phyloP scores from a whole-genome alignment of 2,888 invertebrate genomes.

The Nasonia oneida region DNA sequence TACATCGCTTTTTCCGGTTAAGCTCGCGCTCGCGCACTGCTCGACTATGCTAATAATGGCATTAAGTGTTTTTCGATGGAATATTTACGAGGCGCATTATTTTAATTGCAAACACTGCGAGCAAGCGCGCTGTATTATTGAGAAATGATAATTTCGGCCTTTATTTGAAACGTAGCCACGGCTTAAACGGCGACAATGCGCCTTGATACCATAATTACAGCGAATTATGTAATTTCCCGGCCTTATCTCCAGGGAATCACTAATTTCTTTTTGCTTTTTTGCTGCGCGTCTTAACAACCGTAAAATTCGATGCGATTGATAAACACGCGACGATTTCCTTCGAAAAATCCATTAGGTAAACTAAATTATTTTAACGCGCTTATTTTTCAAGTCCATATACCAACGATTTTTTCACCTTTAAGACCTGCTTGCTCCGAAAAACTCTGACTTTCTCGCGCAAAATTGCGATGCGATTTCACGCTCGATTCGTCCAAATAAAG shows the following conservation, averaged over 20 bases:
- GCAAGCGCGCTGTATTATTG: neutral
- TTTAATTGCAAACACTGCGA: conserved; percentile 29
- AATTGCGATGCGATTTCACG: conserved; percentile 39
- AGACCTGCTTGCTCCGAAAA: neutral
- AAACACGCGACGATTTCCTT: neutral
- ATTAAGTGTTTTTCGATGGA: conserved; percentile 9
- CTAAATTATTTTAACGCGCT: no score
- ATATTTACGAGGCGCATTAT: conserved; percentile 28
- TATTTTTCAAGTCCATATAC: no score
- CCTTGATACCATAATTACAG: conserved; percentile 28
- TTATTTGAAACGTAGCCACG: conserved; percentile 29
- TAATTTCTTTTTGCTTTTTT: neutral
- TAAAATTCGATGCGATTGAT: conserved; percentile 30
- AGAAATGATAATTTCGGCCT: conserved; percentile 35
- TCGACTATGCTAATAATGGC: neutral
- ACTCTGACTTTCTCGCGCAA: neutral
- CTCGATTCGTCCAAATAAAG: conserved; percentile 38
- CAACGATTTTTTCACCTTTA: neutral
- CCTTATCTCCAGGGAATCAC: conserved; percentile 28
- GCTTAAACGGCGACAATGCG: conserved; percentile 33
- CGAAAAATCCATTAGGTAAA: neutral
- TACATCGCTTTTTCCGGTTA: neutral
- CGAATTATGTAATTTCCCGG: conserved; percentile 29
- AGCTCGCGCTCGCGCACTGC: neutral
- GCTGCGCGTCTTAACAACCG: neutral